Percentiles rank a stretch among this genome's conserved stretches.
phyloP scores from a whole-genome alignment of 2,888 invertebrate species.

The Eupithecia inturbata region DNA sequence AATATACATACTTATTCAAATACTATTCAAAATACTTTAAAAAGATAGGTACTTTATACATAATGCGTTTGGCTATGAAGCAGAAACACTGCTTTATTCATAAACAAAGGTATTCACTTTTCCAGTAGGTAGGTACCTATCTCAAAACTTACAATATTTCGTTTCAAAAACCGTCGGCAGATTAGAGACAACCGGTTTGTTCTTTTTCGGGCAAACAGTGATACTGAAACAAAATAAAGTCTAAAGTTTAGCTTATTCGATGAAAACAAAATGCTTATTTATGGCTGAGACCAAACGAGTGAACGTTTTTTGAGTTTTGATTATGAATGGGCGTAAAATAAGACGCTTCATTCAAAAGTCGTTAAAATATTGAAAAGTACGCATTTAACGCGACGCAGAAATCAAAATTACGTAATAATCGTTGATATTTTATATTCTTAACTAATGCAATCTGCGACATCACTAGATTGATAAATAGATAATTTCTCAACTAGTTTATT shows the following conservation, averaged over 20 bases:
- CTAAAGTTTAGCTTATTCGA: neutral
- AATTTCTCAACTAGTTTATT: neutral
- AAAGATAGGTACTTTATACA: conserved; percentile 21
- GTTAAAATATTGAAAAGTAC: neutral
- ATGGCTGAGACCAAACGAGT: neutral
- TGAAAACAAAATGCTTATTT: neutral
- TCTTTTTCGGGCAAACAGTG: conserved; percentile 87
- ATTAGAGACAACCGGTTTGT: conserved; percentile 87
- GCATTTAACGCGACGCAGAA: neutral
- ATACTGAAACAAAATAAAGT: conserved; percentile 78
- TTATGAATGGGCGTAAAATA: neutral
- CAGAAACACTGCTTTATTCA: neutral
- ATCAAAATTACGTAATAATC: neutral
- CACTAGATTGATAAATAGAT: neutral
- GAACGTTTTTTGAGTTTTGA: neutral
- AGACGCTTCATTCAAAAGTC: neutral
- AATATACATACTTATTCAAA: conserved; percentile 36
- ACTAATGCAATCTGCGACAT: neutral
- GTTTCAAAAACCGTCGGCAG: conserved; percentile 80
- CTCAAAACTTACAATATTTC: conserved; percentile 69
- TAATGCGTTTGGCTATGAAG: neutral
- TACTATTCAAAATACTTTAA: conserved; percentile 48
- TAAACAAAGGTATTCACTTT: neutral
- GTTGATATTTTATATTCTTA: neutral
- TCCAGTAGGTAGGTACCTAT: neutral